These are phyloP conservation scores for Nipponacmea schrenckii DNA, from an alignment of 2,888 invertebrate species.

Conservation along the genomic window DNA sequence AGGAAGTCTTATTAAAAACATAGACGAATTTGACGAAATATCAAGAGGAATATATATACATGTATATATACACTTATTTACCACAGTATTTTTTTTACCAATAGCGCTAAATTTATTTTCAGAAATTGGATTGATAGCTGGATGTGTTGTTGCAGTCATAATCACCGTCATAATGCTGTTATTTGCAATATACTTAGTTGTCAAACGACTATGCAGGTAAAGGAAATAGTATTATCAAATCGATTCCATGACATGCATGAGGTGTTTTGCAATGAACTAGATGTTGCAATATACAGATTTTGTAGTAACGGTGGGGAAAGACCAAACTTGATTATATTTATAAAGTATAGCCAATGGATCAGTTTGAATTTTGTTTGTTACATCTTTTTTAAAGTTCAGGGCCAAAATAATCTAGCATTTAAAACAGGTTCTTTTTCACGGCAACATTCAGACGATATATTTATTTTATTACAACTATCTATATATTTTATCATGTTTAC, in stretches of 20 bases:
- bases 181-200: constrained; percentile 32
- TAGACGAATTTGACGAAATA: too few species aligned
- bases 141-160: constrained; percentile 33
- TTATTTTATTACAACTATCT: too few species aligned
- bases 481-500: not conserved
- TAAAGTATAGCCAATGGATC: too few species aligned
- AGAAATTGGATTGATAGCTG: constrained; percentile 32
- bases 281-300: not conserved
- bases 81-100: too few species aligned
- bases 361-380: not conserved
- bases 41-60: too few species aligned
- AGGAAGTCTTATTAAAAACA: too few species aligned
- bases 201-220: constrained; percentile 27
- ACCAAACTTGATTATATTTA: too few species aligned
- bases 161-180: constrained; percentile 29
- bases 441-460: too few species aligned
- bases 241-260: not conserved
- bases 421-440: too few species aligned
- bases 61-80: too few species aligned
- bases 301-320: not conserved
- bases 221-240: not conserved
- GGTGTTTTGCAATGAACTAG: not conserved
- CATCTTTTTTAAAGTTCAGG: constrained; percentile 3
- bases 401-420: too few species aligned
- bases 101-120: not conserved